Evolutionary conservation across 2,113 vertebrate species (phyloP), one percentile per base, ranked within the genome.

Genomic region (Menidia beryllina): DNA sequence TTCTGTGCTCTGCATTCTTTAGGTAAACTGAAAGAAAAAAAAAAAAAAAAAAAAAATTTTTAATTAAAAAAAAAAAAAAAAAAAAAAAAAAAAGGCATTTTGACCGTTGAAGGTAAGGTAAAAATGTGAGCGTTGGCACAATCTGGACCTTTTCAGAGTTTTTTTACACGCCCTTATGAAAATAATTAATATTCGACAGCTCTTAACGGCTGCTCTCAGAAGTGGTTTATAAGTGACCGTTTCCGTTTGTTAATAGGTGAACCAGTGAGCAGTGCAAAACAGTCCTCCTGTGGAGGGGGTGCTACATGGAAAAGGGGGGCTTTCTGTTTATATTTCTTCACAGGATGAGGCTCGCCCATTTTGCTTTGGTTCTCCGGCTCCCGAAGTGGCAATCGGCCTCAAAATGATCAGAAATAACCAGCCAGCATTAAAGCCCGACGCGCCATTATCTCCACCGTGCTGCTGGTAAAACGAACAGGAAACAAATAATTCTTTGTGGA

Each of bases 231-330:
- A 47, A 51, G 72, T 79, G 53, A 82, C 51, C 48, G 64, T 69
- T 81, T 53, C 1, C 39, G 24, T 10, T 11, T 3, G 72, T 79
- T 84, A 87, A 83, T 84, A 41, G 70, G 58, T 87, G 64, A 88
- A 19, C 48, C 0, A 68, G 55, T 66, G 27, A 49, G n/a, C 2
- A 27, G 48, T 53, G 30, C 0, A 4, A 11, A 45, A 10, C 11
- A 8, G 3, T 6, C n/a, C 19, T 11, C n/a, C 30, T 30, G 57
- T 1, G 5, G 9, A 55, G 10, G 49, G 3, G 36, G 8, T 34
- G 5, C 41, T 41, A 25, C 27, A 10, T 8, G 5, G 14, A 24
- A 25, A 23, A 59, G n/a, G 24, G 20, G 68, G n/a, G 11, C 27
- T 36, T 14, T 4, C 7, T 1, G 15, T 43, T 41, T 8, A 5